A percentile compares a stretch with the other conserved stretches of the same genome.
Conservation (phyloP, 2,113 vertebrate genomes). For the Willisornis vidua region DNA sequence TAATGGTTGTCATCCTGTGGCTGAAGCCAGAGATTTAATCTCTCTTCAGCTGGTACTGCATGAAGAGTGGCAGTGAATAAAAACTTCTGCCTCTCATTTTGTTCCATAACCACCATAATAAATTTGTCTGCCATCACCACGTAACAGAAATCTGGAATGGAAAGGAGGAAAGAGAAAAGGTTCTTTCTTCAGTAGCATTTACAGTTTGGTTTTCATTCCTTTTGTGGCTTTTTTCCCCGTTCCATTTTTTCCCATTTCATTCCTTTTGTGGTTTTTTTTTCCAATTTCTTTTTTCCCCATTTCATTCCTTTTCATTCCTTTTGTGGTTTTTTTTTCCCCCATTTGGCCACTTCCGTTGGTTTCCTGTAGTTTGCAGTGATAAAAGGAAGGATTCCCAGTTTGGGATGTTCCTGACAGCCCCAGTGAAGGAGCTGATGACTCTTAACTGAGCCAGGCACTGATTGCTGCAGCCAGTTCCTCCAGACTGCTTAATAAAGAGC, state of each 20-base stretch:
- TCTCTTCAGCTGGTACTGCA: neutral
- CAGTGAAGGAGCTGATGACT: neutral
- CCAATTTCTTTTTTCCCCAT: too few relatives aligned
- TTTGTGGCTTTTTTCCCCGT: neutral
- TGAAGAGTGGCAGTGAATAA: neutral
- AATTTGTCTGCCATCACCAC: neutral
- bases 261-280: neutral
- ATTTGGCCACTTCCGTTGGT: neutral
- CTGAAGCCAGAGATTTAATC: constrained; percentile 24
- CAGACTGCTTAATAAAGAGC: neutral
- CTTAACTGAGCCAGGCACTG: neutral
- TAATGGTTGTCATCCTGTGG: constrained; percentile 16
- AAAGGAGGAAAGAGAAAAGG: neutral
- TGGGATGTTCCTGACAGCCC: neutral
- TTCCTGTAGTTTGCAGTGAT: neutral
- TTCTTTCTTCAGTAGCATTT: neutral
- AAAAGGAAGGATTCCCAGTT: neutral
- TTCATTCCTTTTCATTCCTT: neutral
- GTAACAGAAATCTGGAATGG: neutral
- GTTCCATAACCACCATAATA: neutral
- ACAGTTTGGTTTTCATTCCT: neutral
- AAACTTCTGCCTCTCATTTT: neutral
- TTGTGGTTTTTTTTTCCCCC: neutral
- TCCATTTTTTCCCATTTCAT: neutral
- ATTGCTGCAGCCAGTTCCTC: neutral